Percentiles rank a stretch among this genome's conserved stretches.
phyloP scores from a whole-genome alignment of 2,797 vertebrate species.

The Brotula barbata region DNA sequence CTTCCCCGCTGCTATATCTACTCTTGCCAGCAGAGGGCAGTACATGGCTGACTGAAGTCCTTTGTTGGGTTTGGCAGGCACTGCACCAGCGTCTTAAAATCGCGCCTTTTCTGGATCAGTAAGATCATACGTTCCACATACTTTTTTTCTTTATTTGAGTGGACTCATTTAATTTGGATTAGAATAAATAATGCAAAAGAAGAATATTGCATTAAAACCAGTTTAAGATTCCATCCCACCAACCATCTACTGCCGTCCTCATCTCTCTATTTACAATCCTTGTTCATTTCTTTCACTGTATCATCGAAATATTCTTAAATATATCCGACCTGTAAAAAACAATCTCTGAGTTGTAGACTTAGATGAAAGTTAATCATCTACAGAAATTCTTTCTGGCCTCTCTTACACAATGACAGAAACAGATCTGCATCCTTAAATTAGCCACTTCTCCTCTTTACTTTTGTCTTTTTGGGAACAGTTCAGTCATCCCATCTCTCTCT shows the following conservation, averaged over 20 bases:
- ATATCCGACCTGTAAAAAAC: no score
- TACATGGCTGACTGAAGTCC: not conserved
- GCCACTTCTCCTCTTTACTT: not conserved
- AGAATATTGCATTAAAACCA: not conserved
- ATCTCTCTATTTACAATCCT: no score
- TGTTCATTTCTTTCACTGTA: no score
- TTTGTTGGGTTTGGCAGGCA: not conserved
- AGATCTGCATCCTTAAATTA: slow-evolving; percentile 29
- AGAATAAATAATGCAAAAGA: not conserved
- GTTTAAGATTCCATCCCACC: not conserved
- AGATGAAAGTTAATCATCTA: slow-evolving; percentile 7
- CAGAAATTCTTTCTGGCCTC: slow-evolving; percentile 2
- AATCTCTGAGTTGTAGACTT: slow-evolving; percentile 9
- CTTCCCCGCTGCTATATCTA: not conserved
- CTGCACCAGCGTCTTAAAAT: no score
- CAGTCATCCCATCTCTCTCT: slow-evolving; percentile 9
- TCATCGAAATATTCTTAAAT: no score
- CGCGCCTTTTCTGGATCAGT: no score
- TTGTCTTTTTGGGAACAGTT: slow-evolving; percentile 10
- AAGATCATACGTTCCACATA: no score
- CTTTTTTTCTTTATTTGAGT: not conserved
- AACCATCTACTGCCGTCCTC: not conserved
- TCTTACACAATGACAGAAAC: slow-evolving; percentile 11
- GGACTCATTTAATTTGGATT: not conserved
- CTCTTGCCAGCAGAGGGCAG: slow-evolving; percentile 42